A percentile compares a stretch with the other conserved stretches of the same genome.
phyloP scores from a whole-genome alignment of 2,113 vertebrate genomes.

The Saiga tatarica region DNA sequence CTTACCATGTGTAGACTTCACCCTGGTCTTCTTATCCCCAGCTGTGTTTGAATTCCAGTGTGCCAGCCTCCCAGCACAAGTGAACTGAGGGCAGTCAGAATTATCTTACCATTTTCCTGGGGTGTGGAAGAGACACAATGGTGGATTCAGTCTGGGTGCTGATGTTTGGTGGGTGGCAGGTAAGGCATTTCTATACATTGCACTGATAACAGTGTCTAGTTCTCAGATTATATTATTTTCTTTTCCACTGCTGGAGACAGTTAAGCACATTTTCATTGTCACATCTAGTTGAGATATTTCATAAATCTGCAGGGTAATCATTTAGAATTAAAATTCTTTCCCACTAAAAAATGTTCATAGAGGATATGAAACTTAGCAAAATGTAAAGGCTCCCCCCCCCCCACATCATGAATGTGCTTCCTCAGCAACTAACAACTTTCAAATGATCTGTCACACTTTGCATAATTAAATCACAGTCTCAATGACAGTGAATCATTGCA shows the following conservation, averaged over 20 bases:
- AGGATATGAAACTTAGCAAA: slow-evolving; percentile 55
- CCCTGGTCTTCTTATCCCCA: background rate
- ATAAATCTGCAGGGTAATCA: slow-evolving; percentile 40
- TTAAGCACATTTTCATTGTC: background rate
- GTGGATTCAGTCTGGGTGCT: background rate
- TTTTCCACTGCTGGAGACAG: background rate
- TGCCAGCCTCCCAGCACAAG: background rate
- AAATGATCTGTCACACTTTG: slow-evolving; percentile 60
- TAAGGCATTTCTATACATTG: background rate
- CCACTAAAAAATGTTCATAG: background rate
- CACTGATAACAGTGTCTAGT: background rate
- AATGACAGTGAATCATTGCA: slow-evolving; percentile 1
- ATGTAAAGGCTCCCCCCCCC: background rate
- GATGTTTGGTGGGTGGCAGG: background rate
- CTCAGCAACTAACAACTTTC: slow-evolving; percentile 65
- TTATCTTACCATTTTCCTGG: background rate
- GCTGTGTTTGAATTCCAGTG: background rate
- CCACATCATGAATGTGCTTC: slow-evolving; percentile 55
- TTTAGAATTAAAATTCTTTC: slow-evolving; percentile 43
- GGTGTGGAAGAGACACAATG: accelerated
- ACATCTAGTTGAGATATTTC: slow-evolving; percentile 1
- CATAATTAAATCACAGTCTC: slow-evolving; percentile 59
- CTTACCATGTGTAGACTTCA: background rate
- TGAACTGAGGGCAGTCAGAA: background rate
- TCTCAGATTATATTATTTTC: background rate